Evolutionary conservation across 2,113 vertebrate genomes (phyloP), one percentile per base, ranked within the genome.

Genomic region (Corapipo altera): DNA sequence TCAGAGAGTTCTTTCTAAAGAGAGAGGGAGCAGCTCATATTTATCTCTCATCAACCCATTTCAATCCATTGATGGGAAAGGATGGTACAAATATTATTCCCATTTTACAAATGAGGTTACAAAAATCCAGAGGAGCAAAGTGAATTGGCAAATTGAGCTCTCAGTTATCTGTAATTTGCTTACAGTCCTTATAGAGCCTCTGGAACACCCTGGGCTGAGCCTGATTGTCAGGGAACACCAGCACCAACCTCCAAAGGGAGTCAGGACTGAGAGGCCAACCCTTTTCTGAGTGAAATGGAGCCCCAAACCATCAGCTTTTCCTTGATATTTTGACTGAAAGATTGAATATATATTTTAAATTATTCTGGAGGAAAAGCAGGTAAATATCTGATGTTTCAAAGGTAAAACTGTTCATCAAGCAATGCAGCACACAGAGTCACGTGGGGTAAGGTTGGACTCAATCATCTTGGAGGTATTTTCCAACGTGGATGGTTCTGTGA

Each of bases 111-210:
- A 44, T 0, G 35, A 76, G 49, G 48, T 13, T 26, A 19, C 57
- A 37, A 8, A 77, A 48, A 22, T 11, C 8, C 73, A 57, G 13
- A 8, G 26, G 23, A 46, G 48, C 23, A 46, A 66, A 84, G 52
- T 2, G 10, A 81, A 58, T 5, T 18, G 37, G 43, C 49, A 64
- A 64, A 65, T 65, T 51, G 12, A 52, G 28, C 33, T 35, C 44
- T 15, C 46, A 21, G 24, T 51, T 54, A 9, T 7, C 32, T 37
- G 3, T 1, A 26, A 32, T 87, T 54, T 74, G 54, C 30, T 69
- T 32, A 37, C 7, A 58, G 28, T 17, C 33, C 48, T 57, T 20
- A 15, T n/a, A 9, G 74, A 39, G 51, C 0, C 0, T 0, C 1
- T 3, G 33, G 64, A 18, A 57, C 43, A 57, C 23, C 23, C 18